phyloP scores from a whole-genome alignment of 2,888 invertebrate genomes.

The Gymnosoma rotundatum region DNA sequence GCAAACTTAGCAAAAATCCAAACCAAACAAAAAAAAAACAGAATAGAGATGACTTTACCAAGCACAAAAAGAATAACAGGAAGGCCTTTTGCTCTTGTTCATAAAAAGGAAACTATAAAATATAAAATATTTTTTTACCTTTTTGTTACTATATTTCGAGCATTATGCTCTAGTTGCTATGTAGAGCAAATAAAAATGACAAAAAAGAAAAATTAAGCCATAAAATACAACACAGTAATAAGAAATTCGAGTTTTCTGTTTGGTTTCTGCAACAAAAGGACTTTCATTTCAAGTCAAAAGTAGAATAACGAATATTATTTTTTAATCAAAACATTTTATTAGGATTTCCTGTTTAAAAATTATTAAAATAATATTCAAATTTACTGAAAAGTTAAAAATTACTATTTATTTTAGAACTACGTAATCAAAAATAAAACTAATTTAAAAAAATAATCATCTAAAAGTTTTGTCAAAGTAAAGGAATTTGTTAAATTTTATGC shows the following conservation, averaged over 20 bases:
- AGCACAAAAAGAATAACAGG: constrained; percentile 66
- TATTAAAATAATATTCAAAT: not conserved
- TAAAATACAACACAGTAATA: constrained; percentile 39
- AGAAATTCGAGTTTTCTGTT: constrained; percentile 21
- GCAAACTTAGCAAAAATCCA: constrained; percentile 58
- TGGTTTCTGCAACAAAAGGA: constrained; percentile 52
- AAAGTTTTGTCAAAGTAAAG: no score
- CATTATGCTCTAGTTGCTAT: constrained; percentile 55
- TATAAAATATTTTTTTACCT: constrained; percentile 33
- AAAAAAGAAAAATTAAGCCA: constrained; percentile 45
- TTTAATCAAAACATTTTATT: no score
- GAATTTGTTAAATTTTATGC: no score
- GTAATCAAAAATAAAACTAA: no score
- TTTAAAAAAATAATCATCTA: no score
- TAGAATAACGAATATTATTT: not conserved
- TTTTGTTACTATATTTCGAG: constrained; percentile 39
- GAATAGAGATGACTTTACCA: constrained; percentile 59
- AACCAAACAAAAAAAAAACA: constrained; percentile 19
- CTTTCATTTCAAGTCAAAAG: constrained; percentile 32
- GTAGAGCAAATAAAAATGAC: constrained; percentile 38
- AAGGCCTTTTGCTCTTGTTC: constrained; percentile 63
- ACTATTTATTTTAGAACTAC: no score
- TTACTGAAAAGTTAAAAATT: no score
- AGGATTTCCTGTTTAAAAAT: not conserved
- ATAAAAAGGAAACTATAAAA: constrained; percentile 70